Conservation (phyloP, 2,888 invertebrate genomes). For the Eudasyphora cyanicolor region DNA sequence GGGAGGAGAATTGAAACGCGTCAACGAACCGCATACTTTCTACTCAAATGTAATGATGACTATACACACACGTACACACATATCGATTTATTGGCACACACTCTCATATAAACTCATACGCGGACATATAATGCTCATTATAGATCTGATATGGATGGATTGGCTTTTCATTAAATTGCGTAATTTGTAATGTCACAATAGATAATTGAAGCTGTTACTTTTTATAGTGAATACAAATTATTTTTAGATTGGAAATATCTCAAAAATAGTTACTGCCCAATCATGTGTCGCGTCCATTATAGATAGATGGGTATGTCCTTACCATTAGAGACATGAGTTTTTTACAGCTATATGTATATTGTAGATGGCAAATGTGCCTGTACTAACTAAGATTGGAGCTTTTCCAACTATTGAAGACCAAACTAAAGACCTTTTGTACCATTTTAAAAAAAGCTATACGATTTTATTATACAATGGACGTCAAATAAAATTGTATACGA, state of each 20-base stretch:
- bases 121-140: constrained; percentile 46
- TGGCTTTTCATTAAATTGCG: constrained; percentile 64
- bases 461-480: no score
- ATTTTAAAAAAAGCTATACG: no score
- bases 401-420: no score
- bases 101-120: constrained; percentile 22
- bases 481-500: no score
- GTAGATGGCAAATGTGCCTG: no score
- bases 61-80: not conserved
- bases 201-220: constrained; percentile 61
- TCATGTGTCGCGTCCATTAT: no score
- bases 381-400: no score
- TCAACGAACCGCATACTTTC: not conserved
- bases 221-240: constrained; percentile 20
- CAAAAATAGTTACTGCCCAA: not conserved
- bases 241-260: not conserved
- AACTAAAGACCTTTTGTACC: no score
- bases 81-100: not conserved
- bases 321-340: no score
- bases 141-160: constrained; percentile 64
- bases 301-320: no score
- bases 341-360: no score
- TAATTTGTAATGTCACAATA: constrained; percentile 66
- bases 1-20: not conserved
- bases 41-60: constrained; percentile 12